Conservation (phyloP, 2,888 invertebrate species). For the Taphrorychus bicolor region DNA sequence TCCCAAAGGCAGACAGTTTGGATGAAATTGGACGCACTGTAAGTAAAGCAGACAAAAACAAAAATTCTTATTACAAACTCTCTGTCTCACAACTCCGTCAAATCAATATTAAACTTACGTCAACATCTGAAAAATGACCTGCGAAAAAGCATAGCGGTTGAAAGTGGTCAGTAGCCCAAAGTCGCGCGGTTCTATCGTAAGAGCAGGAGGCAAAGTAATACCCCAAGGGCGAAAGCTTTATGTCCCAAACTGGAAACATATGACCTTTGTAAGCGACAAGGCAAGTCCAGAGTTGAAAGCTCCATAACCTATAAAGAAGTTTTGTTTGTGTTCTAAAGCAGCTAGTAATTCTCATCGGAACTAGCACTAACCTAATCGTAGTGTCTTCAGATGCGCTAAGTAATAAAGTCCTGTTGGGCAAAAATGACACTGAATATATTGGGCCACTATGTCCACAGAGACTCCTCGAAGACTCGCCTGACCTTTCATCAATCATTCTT, state of each 20-base stretch:
- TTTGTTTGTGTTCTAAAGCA: neutral
- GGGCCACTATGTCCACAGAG: slow-evolving; percentile 90
- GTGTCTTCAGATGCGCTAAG: slow-evolving; percentile 93
- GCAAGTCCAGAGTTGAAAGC: slow-evolving; percentile 95
- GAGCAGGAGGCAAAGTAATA: slow-evolving; percentile 96
- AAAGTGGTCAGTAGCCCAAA: slow-evolving; percentile 98
- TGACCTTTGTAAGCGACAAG: slow-evolving; percentile 95
- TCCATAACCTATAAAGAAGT: slow-evolving; percentile 77
- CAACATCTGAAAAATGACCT: slow-evolving; percentile 94
- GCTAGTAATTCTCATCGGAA: no score
- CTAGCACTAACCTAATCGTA: slow-evolving; percentile 76
- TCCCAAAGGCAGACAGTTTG: slow-evolving; percentile 98
- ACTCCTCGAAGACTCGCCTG: slow-evolving; percentile 79
- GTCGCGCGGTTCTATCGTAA: slow-evolving; percentile 90
- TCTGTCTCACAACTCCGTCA: no score
- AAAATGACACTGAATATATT: slow-evolving; percentile 87
- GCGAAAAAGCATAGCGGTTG: slow-evolving; percentile 92
- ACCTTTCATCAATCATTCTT: slow-evolving; percentile 94
- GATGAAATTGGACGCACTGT: slow-evolving; percentile 95
- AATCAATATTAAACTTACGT: no score
- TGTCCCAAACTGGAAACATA: slow-evolving; percentile 95
- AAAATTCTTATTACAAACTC: no score
- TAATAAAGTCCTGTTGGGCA: slow-evolving; percentile 87
- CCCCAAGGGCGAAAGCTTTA: slow-evolving; percentile 92
- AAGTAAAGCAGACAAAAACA: no score